Evolutionary conservation across 2,797 vertebrate species (phyloP), one percentile per base, ranked within the genome.

Genomic region (Channa striata): DNA sequence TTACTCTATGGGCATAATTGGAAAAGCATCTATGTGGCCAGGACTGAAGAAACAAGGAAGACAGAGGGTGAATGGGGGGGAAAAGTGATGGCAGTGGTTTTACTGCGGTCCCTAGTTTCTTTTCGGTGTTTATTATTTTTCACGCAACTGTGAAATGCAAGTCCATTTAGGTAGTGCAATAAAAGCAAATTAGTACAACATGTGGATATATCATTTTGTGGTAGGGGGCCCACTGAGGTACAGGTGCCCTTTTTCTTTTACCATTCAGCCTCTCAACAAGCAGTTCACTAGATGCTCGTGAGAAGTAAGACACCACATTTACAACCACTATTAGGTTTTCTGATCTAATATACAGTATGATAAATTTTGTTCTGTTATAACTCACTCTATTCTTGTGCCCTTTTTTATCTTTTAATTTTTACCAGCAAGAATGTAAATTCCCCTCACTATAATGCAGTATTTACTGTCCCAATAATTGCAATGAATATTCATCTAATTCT

Each of bases 41-140:
- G 62, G 58, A 70, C 25, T 61, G 77, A 59, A 72, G 76, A 84
- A 82, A 80, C 73, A 68, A 74, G 63, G 69, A 72, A 40, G 30
- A 70, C 42, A 73, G 74, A 78, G 79, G 63, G 83, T 68, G 76
- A 89, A 76, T 74, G 69, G 79, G 7, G 16, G 1, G 33, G 34
- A 37, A 48, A 46, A 62, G 64, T 59, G 61, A 77, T 56, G 42
- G 62, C 48, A 13, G 51, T 71, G 58, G 57, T 75, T 84, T 40
- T 60, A 60, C 63, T 78, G 59, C 88, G 80, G 76, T 81, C 70
- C 51, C 62, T 81, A 82, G 86, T 78, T 70, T 91, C 90, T 88
- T 52, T 84, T 92, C 81, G 57, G 74, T 91, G 51, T 56, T 64
- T 82, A 82, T 89, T 87, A 83, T 87, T 87, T 90, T 68, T 78